phyloP scores from a whole-genome alignment of 2,113 vertebrate species.

The Suncus etruscus region DNA sequence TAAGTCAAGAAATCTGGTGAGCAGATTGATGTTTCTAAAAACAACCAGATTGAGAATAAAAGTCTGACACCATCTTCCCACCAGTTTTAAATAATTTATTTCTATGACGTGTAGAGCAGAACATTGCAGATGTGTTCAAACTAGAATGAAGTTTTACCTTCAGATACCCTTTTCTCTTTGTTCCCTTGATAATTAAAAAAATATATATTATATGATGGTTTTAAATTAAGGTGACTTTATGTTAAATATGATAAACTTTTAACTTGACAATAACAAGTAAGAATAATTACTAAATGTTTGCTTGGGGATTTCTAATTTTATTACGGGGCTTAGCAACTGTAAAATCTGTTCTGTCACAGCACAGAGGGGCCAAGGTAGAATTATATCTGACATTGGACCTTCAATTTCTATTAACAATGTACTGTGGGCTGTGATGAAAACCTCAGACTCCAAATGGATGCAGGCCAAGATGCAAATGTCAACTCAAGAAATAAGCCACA shows the following conservation, averaged over 20 bases:
- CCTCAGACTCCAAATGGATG: too few relatives aligned
- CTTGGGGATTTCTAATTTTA: background rate
- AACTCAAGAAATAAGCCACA: too few relatives aligned
- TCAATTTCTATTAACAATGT: background rate
- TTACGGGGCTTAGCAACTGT: background rate
- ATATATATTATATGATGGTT: too few relatives aligned
- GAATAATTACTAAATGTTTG: background rate
- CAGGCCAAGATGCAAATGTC: too few relatives aligned
- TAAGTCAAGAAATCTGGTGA: slow-evolving; percentile 71
- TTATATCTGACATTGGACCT: background rate
- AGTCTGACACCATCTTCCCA: slow-evolving; percentile 68
- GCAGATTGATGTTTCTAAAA: slow-evolving; percentile 59
- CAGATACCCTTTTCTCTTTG: background rate
- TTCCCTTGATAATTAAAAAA: background rate
- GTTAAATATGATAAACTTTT: background rate
- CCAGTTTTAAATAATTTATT: slow-evolving; percentile 69
- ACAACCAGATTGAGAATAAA: slow-evolving; percentile 35
- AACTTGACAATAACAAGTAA: too few relatives aligned
- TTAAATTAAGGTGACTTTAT: background rate
- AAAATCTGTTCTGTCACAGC: background rate
- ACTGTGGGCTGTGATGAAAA: too few relatives aligned
- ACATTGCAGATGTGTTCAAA: slow-evolving; percentile 31
- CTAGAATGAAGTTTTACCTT: slow-evolving; percentile 24
- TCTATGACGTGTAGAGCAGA: slow-evolving; percentile 17
- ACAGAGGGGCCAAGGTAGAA: background rate